phyloP scores from a whole-genome alignment of 1,140 invertebrate genomes.

The Maconellicoccus hirsutus region DNA sequence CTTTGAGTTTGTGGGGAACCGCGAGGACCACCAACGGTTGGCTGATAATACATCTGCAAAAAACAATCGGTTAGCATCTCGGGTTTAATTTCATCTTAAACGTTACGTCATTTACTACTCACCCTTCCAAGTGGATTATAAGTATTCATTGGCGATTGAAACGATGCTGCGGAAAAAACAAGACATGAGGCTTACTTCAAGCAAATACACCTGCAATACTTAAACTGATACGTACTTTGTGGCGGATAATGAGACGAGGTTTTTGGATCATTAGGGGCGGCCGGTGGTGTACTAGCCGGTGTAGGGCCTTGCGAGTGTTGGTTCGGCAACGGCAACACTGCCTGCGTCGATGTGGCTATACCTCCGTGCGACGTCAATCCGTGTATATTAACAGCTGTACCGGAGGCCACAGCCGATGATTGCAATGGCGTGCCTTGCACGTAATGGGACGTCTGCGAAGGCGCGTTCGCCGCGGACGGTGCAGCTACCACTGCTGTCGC shows the following conservation, averaged over 20 bases:
- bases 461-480: not conserved
- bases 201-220: no score
- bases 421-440: not conserved
- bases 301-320: conserved; percentile 11
- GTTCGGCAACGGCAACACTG: not conserved
- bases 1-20: no score
- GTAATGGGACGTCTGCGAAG: conserved; percentile 5
- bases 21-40: no score
- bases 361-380: not conserved
- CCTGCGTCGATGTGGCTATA: not conserved
- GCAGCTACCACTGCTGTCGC: not conserved
- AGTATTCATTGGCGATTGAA: no score
- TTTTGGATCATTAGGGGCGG: conserved; percentile 6
- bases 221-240: not conserved
- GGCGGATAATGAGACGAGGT: not conserved
- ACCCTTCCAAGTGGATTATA: no score
- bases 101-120: no score
- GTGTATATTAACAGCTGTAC: not conserved
- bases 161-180: no score
- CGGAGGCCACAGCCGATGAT: not conserved
- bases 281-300: not conserved
- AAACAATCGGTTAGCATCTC: no score
- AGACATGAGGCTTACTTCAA: no score
- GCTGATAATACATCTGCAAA: no score
- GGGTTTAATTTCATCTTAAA: no score